These are phyloP conservation scores for Palythoa heliodiscus DNA, from an alignment of 92 coral and sea anemone species.

Conservation along the genomic window DNA sequence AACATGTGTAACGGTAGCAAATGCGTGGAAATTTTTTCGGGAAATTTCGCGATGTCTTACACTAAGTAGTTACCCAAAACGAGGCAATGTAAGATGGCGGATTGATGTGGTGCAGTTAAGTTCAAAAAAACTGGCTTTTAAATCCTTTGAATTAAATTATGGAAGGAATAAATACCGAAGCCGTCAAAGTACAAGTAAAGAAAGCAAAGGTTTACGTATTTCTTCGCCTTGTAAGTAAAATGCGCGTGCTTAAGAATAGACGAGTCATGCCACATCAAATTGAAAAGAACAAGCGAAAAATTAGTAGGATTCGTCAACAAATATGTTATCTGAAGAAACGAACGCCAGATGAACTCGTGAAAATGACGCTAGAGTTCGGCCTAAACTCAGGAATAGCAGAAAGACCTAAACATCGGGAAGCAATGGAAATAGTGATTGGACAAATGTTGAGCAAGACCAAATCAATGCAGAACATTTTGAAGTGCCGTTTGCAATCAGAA, in stretches of 20 bases:
- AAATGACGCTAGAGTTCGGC: conserved; percentile 4
- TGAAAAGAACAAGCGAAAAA: conserved; percentile 77
- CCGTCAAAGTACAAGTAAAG: conserved; percentile 65
- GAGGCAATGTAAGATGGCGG: conserved; percentile 45
- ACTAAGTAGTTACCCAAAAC: too few relatives aligned
- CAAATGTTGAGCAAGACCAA: conserved; percentile 10
- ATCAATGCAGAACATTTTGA: conserved; percentile 17
- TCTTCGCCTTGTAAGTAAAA: conserved; percentile 73
- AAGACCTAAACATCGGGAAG: background rate
- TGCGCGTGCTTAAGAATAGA: conserved; percentile 70
- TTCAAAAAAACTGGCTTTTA: too few relatives aligned
- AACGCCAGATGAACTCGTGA: conserved; percentile 40
- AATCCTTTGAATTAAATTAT: background rate
- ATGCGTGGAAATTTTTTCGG: too few relatives aligned
- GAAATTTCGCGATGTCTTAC: too few relatives aligned
- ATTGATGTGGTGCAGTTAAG: background rate
- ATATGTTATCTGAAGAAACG: conserved; percentile 72
- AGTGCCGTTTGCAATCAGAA: background rate
- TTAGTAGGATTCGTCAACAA: conserved; percentile 65
- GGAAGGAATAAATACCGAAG: conserved; percentile 29
- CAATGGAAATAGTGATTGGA: conserved; percentile 4
- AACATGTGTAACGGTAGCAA: too few relatives aligned
- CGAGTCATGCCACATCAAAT: conserved; percentile 76
- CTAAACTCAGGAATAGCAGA: background rate
- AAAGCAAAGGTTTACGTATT: conserved; percentile 80